Base-by-base conservation (phyloP, 2,113 vertebrate genomes). In the Epinephelus moara region DNA sequence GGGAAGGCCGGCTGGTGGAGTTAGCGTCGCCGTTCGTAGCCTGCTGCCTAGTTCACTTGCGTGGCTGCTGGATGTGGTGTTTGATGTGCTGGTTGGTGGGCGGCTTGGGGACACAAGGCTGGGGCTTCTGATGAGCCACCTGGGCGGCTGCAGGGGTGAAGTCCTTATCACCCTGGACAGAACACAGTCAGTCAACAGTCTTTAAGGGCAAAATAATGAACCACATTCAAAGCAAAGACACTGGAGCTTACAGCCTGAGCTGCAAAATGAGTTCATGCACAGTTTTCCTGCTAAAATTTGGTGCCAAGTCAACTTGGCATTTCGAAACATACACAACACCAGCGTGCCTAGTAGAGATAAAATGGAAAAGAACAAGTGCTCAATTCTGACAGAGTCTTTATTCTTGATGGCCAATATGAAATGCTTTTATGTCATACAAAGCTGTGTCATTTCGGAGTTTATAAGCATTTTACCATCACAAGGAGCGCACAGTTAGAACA, bases 61-160 rank as follows among this genome's bases (percentile, higher is more conserved):
- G 98, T 52, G 98, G 98, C 91, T 99, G 98, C 86, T 99, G 97
- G 95, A 99, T 99, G 77, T 98, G 96, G 92, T 97, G 98, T 66
- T 97, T 97, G 91, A 97, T 83, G 15, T 98, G 97, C 18, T 97
- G 96, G 0, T 92, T 70, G 3, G 93, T 74, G 40, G 96, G 93
- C 61, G 97, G 94, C 94, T 98, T 99, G 83, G 98, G 96, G 80
- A 98, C 95, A 57, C 97, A 92, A 55, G 98, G 97, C 77, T 97
- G 97, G n/a, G 98, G 98, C 92, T 99, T 99, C 94, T 98, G 97
- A 94, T 99, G 98, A 75, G 98, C 98, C 91, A 99, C 98, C 94
- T 99, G 98, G 49, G 98, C 98, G 0, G 98, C 98, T 0, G 97
- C 98, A 0, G 98, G 98, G 55, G 98, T 97, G 93, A 99, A 99